phyloP scores from a whole-genome alignment of 2,888 invertebrate genomes.

The Lasioglossum zephyrum region DNA sequence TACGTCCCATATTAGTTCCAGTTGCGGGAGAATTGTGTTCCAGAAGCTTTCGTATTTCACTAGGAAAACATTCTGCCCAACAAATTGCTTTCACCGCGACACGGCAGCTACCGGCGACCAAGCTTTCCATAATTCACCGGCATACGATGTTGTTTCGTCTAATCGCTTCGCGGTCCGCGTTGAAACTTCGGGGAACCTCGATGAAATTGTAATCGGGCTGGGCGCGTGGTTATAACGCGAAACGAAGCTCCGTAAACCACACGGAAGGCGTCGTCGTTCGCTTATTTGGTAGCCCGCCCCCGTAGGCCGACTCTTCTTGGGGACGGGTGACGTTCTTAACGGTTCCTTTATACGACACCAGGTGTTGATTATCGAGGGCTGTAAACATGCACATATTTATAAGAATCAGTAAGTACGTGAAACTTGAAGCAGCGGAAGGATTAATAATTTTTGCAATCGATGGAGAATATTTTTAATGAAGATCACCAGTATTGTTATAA shows the following conservation, averaged over 20 bases:
- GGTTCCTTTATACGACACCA: slow-evolving; percentile 28
- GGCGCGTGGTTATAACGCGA: background rate
- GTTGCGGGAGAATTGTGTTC: slow-evolving; percentile 9
- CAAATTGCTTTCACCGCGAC: background rate
- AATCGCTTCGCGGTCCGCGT: slow-evolving; percentile 19
- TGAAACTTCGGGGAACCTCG: slow-evolving; percentile 5
- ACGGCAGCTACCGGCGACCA: background rate
- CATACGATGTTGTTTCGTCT: background rate
- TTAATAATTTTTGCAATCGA: background rate
- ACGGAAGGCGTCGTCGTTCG: background rate
- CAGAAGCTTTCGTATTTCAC: background rate
- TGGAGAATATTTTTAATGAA: too few species aligned
- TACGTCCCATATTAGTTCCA: slow-evolving; percentile 6
- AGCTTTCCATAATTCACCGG: slow-evolving; percentile 26
- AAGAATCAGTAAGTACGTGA: too few species aligned
- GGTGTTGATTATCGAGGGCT: too few species aligned
- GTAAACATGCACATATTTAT: too few species aligned
- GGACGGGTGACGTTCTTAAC: slow-evolving; percentile 19
- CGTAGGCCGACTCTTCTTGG: background rate
- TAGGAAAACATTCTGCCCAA: background rate
- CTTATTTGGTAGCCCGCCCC: background rate
- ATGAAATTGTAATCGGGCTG: slow-evolving; percentile 34
- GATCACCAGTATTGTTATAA: too few species aligned
- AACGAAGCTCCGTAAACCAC: slow-evolving; percentile 21
- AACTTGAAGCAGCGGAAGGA: too few species aligned